Evolutionary conservation across 2,888 invertebrate genomes (phyloP), one percentile per base, ranked within the genome.

Genomic region (Cactoblastis cactorum): DNA sequence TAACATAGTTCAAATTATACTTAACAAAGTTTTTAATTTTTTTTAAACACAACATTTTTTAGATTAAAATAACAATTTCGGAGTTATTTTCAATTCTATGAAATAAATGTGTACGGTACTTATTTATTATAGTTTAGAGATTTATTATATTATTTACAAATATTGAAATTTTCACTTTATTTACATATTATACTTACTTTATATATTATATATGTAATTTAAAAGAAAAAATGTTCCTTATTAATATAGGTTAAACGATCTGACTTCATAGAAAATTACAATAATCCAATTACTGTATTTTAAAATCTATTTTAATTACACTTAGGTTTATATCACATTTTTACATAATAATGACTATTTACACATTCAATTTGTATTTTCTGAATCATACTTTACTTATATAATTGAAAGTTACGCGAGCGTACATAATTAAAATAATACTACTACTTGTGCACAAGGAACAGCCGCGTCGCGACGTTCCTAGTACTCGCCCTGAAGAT

Each of bases 281-380:
- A 35, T 52, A 45, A 45, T 22, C 37, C 9, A 35, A 34, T 41
- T 22, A 49, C 18, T 41, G 18, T 18, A 15, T 14, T 14, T 18
- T 15, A 28, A 51, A 18, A 14, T 46, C 43, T 56, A 49, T 45
- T 38, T 46, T 49, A 54, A 34, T 55, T 57, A 56, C 38, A 50
- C 74, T 74, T 73, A 77, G 41, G 69, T 61, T 73, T 77, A 77
- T 77, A 77, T 77, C 77, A 77, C 77, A 77, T 73, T 74, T 71
- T 75, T 75, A 74, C 73, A 74, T 64, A 59, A 51, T 56, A 60
- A 60, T 63, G 54, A 56, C 50, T 63, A 65, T 69, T 57, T 68
- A 62, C 67, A 68, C 53, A 62, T 52, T n/a, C 49, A 53, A 51
- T 51, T 14, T 35, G 12, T 47, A 4, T 3, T 32, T 11, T 32